Base-by-base conservation (phyloP, 2,797 vertebrate genomes). In the Euphonia xanthogaster region DNA sequence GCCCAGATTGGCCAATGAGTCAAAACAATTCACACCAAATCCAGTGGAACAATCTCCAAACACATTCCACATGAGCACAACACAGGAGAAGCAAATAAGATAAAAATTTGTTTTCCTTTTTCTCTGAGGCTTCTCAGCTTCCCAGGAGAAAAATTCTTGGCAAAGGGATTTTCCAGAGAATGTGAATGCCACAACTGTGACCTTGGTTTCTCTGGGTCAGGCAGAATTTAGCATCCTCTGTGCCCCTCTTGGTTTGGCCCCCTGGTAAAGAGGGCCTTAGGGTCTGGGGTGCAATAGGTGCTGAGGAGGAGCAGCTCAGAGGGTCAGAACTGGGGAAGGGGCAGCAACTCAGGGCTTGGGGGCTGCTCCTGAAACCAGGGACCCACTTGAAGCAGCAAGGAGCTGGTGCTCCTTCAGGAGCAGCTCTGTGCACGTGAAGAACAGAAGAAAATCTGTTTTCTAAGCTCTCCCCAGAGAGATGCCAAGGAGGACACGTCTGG, bases 1-100 rank as follows among this genome's bases (percentile, higher is more conserved):
- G 31, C 13, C 1, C 2, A 0, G 1, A 14, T 22, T 54, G 31
- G 20, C 20, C 53, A n/a, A 9, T 6, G 53, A 54, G 31, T n/a
- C 4, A 54, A 22, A 54, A 54, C 53, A n/a, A 54, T 20, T n/a
- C 53, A 14, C 31, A n/a, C 0, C 20, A 54, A 54, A 22, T n/a
- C 12, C 53, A 54, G 10, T 54, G 20, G 2, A 54, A 22, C 51
- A 51, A 53, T 31, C 51, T 54, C 53, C 31, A 54, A 54, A 54
- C 31, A 54, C 13, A n/a, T 54, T 54, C 31, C 51, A 54, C 20
- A n/a, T 14, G 18, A 54, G 53, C 53, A 54, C 1, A 54, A n/a
- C 51, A 54, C 12, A n/a, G 51, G 51, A 54, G 51, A 54, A n/a
- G 53, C 20, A 54, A 54, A 54, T 54, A 20, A n/a, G 53, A 54